These are phyloP conservation scores for Gallinago stenura DNA, from an alignment of 2,797 vertebrate genomes.

Conservation along the genomic window DNA sequence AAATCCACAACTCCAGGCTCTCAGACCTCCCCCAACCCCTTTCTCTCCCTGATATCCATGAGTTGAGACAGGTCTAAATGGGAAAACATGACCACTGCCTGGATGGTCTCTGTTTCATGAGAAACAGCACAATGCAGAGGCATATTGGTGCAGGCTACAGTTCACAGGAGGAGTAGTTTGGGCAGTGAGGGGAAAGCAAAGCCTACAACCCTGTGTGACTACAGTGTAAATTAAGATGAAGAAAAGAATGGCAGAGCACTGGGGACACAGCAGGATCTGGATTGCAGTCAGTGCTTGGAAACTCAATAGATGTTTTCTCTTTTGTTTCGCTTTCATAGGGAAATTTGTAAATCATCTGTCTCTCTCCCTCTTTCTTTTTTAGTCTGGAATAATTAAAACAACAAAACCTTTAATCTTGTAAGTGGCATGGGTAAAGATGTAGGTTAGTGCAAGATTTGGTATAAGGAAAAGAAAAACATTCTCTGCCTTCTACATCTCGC, in stretches of 20 bases:
- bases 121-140: background rate
- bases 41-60: background rate
- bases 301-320: background rate
- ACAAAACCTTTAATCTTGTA: background rate
- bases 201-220: background rate
- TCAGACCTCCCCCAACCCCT: background rate
- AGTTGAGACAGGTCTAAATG: background rate
- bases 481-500: rapidly evolving
- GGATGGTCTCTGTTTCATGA: background rate
- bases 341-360: background rate
- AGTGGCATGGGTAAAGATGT: background rate
- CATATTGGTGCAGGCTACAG: background rate
- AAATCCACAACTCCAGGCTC: background rate
- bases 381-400: background rate
- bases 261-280: background rate
- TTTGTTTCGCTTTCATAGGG: background rate
- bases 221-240: background rate
- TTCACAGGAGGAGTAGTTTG: background rate
- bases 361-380: background rate
- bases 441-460: background rate
- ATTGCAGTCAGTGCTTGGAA: background rate
- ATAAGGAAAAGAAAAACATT: background rate
- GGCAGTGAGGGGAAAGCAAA: background rate
- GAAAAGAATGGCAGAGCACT: background rate
- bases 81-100: background rate